Evolutionary conservation across 2,797 vertebrate species (phyloP).

Genomic region (Acanthornis magna): DNA sequence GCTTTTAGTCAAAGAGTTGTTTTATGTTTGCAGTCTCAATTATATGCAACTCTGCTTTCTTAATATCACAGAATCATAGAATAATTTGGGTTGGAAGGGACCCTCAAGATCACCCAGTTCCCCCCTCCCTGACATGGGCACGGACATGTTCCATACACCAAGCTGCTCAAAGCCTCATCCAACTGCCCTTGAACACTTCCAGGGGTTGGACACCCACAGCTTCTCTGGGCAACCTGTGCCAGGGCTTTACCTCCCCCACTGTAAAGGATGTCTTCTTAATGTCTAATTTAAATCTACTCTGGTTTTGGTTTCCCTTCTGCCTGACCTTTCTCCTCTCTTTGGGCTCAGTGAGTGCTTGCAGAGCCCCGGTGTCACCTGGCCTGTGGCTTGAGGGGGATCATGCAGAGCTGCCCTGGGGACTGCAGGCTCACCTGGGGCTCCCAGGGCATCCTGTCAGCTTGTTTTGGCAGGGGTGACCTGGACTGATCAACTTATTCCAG

Average conservation of each 20-base stretch:
- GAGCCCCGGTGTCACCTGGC: rapidly evolving
- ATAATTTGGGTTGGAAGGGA: background rate
- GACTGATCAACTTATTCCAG: background rate
- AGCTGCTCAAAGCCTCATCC: background rate
- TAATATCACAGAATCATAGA: background rate
- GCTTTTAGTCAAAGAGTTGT: background rate
- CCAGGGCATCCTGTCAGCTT: background rate
- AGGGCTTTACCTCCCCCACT: background rate
- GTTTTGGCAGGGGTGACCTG: background rate
- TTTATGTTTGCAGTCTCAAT: background rate
- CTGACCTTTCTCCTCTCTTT: background rate
- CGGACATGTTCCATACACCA: background rate
- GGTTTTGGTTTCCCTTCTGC: background rate
- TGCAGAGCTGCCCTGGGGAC: rapidly evolving
- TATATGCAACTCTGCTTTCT: background rate
- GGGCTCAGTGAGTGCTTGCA: background rate
- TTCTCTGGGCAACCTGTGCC: background rate
- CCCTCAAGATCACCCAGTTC: background rate
- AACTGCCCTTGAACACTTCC: background rate
- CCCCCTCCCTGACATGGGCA: background rate
- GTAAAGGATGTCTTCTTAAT: background rate
- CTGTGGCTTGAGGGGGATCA: no score
- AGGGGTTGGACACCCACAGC: background rate
- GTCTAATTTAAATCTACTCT: background rate
- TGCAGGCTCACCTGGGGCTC: background rate